A percentile compares a stretch with the other conserved stretches of the same genome.
Conservation (phyloP, 2,888 invertebrate species). For the Ctenicera cuprea region DNA sequence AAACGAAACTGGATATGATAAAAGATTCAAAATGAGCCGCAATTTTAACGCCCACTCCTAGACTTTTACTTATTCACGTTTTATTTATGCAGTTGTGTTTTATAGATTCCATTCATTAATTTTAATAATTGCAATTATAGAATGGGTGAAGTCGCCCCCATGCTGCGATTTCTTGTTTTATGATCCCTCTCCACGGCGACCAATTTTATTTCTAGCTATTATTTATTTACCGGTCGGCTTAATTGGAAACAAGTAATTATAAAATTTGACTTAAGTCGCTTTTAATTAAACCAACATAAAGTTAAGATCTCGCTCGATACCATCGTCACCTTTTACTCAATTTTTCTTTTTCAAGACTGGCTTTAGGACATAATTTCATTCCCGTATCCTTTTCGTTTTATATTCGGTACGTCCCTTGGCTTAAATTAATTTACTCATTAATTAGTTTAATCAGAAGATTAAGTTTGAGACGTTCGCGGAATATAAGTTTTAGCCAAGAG, state of each 20-base stretch:
- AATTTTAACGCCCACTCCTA: constrained; percentile 7
- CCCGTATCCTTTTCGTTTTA: not conserved
- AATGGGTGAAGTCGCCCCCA: constrained; percentile 27
- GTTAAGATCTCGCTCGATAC: not conserved
- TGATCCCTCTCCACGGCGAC: not conserved
- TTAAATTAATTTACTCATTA: constrained; percentile 29
- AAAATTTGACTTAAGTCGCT: constrained; percentile 8
- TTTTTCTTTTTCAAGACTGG: too few relatives aligned
- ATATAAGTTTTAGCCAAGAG: constrained; percentile 10
- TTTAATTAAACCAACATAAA: constrained; percentile 16
- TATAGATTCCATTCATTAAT: constrained; percentile 29
- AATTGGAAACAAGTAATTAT: constrained; percentile 20
- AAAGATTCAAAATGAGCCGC: constrained; percentile 23
- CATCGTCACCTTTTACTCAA: not conserved
- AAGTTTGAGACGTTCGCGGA: constrained; percentile 12
- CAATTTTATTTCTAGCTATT: constrained; percentile 8
- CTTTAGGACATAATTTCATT: not conserved
- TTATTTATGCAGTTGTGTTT: constrained; percentile 20
- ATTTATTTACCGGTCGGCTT: not conserved
- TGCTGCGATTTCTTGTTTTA: constrained; percentile 26
- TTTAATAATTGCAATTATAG: constrained; percentile 31
- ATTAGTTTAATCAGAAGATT: constrained; percentile 26
- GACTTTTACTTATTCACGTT: constrained; percentile 19
- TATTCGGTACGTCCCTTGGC: not conserved
- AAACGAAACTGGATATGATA: constrained; percentile 17